phyloP scores from a whole-genome alignment of 2,888 invertebrate species.

The Sphaerophoria taeniata region DNA sequence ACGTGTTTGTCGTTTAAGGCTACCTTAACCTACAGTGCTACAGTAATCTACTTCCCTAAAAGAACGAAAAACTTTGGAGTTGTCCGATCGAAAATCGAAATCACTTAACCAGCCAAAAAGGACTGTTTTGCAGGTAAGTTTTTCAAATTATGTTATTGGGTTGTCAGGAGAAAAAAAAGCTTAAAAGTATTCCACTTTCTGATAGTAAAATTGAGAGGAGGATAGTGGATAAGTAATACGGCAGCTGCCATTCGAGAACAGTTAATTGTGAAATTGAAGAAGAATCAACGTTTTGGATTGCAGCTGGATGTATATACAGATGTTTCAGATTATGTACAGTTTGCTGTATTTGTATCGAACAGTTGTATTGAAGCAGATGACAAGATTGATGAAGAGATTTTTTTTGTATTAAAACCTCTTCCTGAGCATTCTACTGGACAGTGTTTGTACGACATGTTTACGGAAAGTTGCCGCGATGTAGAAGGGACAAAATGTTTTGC shows the following conservation, averaged over 20 bases:
- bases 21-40: too few relatives aligned
- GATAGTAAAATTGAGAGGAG: slow-evolving; percentile 21
- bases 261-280: slow-evolving; percentile 29
- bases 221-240: slow-evolving; percentile 15
- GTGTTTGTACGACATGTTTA: slow-evolving; percentile 33
- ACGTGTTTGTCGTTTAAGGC: too few relatives aligned
- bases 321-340: slow-evolving; percentile 8
- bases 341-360: too few relatives aligned
- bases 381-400: too few relatives aligned
- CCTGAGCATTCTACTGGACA: slow-evolving; percentile 31
- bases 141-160: too few relatives aligned
- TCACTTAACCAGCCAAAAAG: too few relatives aligned
- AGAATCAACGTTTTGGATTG: slow-evolving; percentile 10
- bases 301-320: slow-evolving; percentile 35
- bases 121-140: too few relatives aligned
- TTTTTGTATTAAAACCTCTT: neutral
- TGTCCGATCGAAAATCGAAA: too few relatives aligned
- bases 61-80: too few relatives aligned
- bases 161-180: neutral
- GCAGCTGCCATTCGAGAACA: slow-evolving; percentile 20
- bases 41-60: too few relatives aligned
- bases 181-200: slow-evolving; percentile 30
- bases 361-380: too few relatives aligned
- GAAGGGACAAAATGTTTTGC: slow-evolving; percentile 31
- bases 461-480: slow-evolving; percentile 16